Evolutionary conservation across 2,888 invertebrate genomes (phyloP), one percentile per base, ranked within the genome.

Genomic region (Panzeria rudis): DNA sequence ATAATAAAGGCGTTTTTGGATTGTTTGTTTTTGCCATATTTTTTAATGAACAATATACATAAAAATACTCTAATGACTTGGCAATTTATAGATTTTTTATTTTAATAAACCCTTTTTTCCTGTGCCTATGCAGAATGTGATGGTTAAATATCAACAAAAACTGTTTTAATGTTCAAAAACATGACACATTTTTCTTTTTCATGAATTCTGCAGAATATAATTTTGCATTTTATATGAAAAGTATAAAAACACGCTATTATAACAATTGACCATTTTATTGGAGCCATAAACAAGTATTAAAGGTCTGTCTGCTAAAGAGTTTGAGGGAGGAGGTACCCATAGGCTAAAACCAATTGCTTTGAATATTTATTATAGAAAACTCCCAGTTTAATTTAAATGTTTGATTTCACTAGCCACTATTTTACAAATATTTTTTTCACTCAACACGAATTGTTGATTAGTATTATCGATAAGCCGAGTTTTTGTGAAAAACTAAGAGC

Each of bases 201-300:
- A 9, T 66, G 35, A 64, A 11, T 77, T 68, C 35, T 68, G 50
- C 17, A 35, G 54, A 73, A 84, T 84, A 86, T 61, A 76, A 75
- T 85, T 85, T 85, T 85, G 82, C 82, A 86, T 87, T 86, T 86
- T 66, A 77, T 79, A 56, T 54, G 71, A 79, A 83, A 61, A 61
- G 5, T 50, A 50, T 25, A 41, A 32, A 84, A 81, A 68, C 73
- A 84, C 83, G 75, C 79, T 54, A 80, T 62, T 79, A 77, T 83
- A 84, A 75, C 83, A 85, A 87, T 87, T 87, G 87, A 87, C 87
- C 86, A 82, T 85, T 86, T 87, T 86, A 87, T 87, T 86, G 82
- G 79, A 85, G 85, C 82, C 85, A 85, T 82, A 85, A 82, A 75
- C 82, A 78, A 77, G 78, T 85, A 81, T 85, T 78, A 81, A 85